phyloP scores from a whole-genome alignment of 2,888 invertebrate genomes.

The Mesochorus sp. region DNA sequence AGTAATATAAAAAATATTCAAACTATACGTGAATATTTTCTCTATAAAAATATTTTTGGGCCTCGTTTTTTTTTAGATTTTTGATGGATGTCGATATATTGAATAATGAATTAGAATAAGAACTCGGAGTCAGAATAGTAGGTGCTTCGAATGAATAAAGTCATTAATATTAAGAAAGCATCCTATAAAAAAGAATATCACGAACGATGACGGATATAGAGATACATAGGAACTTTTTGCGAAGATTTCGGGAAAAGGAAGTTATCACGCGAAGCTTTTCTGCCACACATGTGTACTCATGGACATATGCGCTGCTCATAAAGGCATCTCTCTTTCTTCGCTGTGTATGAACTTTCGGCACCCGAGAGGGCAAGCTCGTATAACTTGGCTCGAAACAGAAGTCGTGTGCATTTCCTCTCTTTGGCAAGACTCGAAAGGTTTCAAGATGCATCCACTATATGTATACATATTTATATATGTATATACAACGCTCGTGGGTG shows the following conservation, averaged over 20 bases:
- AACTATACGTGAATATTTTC: background rate
- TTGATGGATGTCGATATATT: too few species aligned
- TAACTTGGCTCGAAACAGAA: conserved; percentile 31
- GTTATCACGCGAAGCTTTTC: conserved; percentile 24
- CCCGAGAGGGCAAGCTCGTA: conserved; percentile 1
- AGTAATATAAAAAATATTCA: too few species aligned
- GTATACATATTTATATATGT: background rate
- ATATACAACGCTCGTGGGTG: conserved; percentile 1
- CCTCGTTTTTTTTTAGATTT: too few species aligned
- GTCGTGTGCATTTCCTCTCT: conserved; percentile 1
- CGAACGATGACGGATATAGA: background rate
- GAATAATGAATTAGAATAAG: too few species aligned
- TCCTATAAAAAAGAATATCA: conserved; percentile 33
- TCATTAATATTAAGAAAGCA: conserved; percentile 7
- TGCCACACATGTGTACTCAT: conserved; percentile 8
- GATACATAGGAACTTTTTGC: background rate
- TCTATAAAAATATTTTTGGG: too few species aligned
- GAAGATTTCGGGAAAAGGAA: conserved; percentile 23
- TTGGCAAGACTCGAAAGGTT: background rate
- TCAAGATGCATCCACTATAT: background rate
- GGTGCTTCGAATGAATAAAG: conserved; percentile 6
- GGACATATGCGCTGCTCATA: conserved; percentile 31
- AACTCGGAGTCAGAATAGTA: too few species aligned
- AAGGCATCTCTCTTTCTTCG: conserved; percentile 25
- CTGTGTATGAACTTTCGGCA: background rate